These are phyloP conservation scores for Ophion costatus DNA, from an alignment of 2,888 invertebrate genomes.

Conservation along the genomic window DNA sequence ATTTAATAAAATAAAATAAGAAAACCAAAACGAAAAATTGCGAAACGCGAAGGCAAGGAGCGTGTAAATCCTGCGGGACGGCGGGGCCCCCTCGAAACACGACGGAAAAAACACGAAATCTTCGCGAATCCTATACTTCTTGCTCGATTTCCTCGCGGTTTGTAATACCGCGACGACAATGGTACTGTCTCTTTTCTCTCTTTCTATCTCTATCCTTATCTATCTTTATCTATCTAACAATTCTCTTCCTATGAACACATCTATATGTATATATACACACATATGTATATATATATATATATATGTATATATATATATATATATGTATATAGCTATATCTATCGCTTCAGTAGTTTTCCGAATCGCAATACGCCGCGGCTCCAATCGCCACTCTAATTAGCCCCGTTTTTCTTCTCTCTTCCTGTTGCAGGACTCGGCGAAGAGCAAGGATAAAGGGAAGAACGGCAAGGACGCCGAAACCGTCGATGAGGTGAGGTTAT, in stretches of 20 bases:
- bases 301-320: slow-evolving; percentile 30
- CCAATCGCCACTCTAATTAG: slow-evolving; percentile 29
- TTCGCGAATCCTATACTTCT: slow-evolving; percentile 58
- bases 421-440: slow-evolving; percentile 81
- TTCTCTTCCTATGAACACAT: slow-evolving; percentile 49
- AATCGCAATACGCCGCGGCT: slow-evolving; percentile 23
- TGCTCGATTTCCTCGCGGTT: slow-evolving; percentile 63
- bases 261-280: slow-evolving; percentile 20
- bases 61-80: too few species aligned
- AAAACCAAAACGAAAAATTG: too few species aligned
- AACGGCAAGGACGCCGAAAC: slow-evolving; percentile 82
- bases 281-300: slow-evolving; percentile 26
- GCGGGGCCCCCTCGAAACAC: slow-evolving; percentile 14
- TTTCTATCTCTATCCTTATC: slow-evolving; percentile 57
- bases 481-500: slow-evolving; percentile 83
- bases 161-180: slow-evolving; percentile 70
- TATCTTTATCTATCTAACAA: slow-evolving; percentile 52
- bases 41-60: too few species aligned
- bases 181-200: slow-evolving; percentile 69
- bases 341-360: slow-evolving; percentile 49
- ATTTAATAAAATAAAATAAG: slow-evolving; percentile 16
- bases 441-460: slow-evolving; percentile 82
- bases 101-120: slow-evolving; percentile 42
- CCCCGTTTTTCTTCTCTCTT: slow-evolving; percentile 32
- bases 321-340: slow-evolving; percentile 28